Base-by-base conservation (phyloP, 1,140 invertebrate species). In the Danaus melanippus region DNA sequence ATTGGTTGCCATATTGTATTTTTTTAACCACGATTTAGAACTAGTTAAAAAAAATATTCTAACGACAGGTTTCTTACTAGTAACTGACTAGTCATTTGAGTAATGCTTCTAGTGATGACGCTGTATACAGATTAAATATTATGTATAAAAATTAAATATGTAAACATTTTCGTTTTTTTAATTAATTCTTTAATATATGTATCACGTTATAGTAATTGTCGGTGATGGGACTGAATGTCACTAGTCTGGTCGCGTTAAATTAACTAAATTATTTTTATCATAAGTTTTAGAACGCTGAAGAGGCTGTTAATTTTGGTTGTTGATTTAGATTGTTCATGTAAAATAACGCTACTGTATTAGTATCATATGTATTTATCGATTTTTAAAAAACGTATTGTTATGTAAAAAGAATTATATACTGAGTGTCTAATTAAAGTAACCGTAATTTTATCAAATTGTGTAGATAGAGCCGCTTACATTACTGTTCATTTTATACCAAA, bases 261-360 rank as follows among this genome's bases (percentile, higher is more conserved):
- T 21, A 41, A 56, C n/a, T 52, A 42, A 48, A 32, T 48, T 42
- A 53, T 39, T 42, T 46, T 42, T 12, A 48, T 54, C 51, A 17
- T 44, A 11, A 48, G 47, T 46, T 32, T 15, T 39, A 43, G 46
- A 40, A 51, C 46, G 44, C 44, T 9, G 17, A 46, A 47, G 50
- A 60, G 58, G 53, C 53, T 60, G 58, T 60, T 54, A 40, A 51
- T 43, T 51, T 53, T 53, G 57, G 61, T 64, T 59, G 61, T 64
- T 56, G 46, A 53, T 39, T 52, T 44, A 39, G 21, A 32, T 32
- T 8, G 21, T 32, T 32, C 21, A 32, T 32, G 21, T 32, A 7
- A 32, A 32, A 32, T 7, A 32, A 32, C 21, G 21, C 21, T 32
- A 5, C 4, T 4, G n/a, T n/a, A 32, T 32, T 32, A 8, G n/a